Base-by-base conservation (phyloP, 2,888 invertebrate genomes). In the Chydorus sphaericus region DNA sequence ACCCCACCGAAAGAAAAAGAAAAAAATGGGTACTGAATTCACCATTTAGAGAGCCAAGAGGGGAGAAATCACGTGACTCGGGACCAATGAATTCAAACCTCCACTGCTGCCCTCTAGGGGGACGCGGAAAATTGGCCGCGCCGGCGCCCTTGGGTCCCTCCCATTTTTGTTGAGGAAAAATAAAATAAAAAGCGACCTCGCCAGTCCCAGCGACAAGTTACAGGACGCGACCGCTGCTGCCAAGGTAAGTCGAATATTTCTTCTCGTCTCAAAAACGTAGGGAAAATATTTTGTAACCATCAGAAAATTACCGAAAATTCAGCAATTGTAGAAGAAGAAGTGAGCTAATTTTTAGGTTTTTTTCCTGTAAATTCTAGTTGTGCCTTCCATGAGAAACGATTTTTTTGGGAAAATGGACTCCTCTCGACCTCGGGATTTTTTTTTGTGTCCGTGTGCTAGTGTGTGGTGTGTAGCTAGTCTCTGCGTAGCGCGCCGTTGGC, bases 61-160 rank as follows among this genome's bases (percentile, higher is more conserved):
- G 18, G 16, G 10, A 16, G 39, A 39, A 14, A 8, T n/a, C 39
- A 39, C n/a, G 10, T 16, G 44, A 31, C 50, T 8, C 31, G 3
- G 30, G 31, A 18, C 52, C 52, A 52, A 52, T 52, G 33, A 23
- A 23, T 23, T 10, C 10, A 4, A 20, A 8, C 33, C 52, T 33
- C 30, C 33, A 7, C 18, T 14, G 20, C 11, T 18, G 52, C 37
- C 52, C 30, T 33, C 52, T 52, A 52, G 52, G 16, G 11, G 18
- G 52, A 33, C 33, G 33, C 23, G 52, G 7, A 29, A 26, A 37
- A 23, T n/a, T n/a, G n/a, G 16, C 20, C 28, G 36, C 52, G 52
- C 36, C 52, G 52, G 52, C 52, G 52, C 52, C 33, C 36, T 52
- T 31, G 52, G 36, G 20, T 52, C 26, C 23, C 26, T 14, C 20